These are phyloP conservation scores for Apis cerana DNA, from an alignment of 1,140 invertebrate genomes.

Conservation along the genomic window DNA sequence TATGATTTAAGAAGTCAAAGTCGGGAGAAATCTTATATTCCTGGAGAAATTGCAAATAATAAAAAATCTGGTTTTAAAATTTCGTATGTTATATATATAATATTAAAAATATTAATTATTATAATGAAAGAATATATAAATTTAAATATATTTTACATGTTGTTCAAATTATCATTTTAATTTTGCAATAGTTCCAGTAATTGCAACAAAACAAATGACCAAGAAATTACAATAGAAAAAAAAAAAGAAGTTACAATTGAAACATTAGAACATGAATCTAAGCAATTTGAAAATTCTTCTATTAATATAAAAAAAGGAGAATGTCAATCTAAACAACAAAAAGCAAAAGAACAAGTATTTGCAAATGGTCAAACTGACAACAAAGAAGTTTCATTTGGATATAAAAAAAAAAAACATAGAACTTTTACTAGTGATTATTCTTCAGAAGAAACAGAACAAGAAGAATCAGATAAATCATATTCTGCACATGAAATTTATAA, in stretches of 20 bases:
- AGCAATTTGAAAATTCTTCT: conserved; percentile 61
- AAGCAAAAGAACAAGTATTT: conserved; percentile 71
- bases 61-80: conserved; percentile 69
- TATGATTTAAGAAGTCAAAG: conserved; percentile 74
- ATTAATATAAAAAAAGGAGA: conserved; percentile 63
- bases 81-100: conserved; percentile 54
- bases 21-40: conserved; percentile 75
- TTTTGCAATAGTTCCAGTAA: conserved; percentile 54
- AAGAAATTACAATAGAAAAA: conserved; percentile 67
- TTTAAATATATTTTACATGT: neutral
- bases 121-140: neutral
- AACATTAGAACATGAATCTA: conserved; percentile 38
- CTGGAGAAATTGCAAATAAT: conserved; percentile 71
- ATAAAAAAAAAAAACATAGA: conserved; percentile 48
- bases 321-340: conserved; percentile 75
- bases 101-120: neutral
- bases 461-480: conserved; percentile 68
- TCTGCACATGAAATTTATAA: conserved; percentile 78
- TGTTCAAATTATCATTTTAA: neutral
- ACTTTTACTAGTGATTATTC: conserved; percentile 77
- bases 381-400: conserved; percentile 54
- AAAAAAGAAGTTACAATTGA: conserved; percentile 37
- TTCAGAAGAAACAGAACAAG: conserved; percentile 75
- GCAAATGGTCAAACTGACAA: conserved; percentile 72
- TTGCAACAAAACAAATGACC: conserved; percentile 61